Evolutionary conservation across 2,797 vertebrate species (phyloP), one percentile per base, ranked within the genome.

Genomic region (Leuciscus waleckii): DNA sequence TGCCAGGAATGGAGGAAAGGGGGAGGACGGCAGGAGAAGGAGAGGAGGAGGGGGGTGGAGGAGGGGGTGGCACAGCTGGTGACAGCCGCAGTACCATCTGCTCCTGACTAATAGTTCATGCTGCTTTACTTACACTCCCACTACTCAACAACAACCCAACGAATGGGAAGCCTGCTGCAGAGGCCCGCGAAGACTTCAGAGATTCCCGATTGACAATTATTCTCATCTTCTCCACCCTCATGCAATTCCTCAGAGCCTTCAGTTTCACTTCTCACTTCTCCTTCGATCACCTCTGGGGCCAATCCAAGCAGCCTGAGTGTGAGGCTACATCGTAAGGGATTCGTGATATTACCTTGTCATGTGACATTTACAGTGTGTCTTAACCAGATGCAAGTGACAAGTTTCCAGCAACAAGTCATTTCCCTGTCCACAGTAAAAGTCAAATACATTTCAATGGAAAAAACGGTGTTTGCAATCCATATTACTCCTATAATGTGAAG

Each of bases 61-160:
- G 88, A 90, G 83, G 85, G 86, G 90, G 90, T 93, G 94, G 92
- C 96, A 97, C 97, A 98, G 97, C 97, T 98, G 98, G 96, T 94
- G 94, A 96, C 96, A 97, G 96, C 96, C 96, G 91, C 93, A 92
- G 93, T 93, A 94, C 96, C 98, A 98, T 97, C 98, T 98, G 98
- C 96, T 97, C 93, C 92, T 90, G 92, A 94, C 95, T 96, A 92
- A 94, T 95, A 95, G 94, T 94, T 94, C 93, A 92, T 92, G 93
- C 95, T 95, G 92, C 93, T 95, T 95, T 93, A 95, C 95, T 95
- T 94, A 93, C 95, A 94, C 94, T 95, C 95, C 92, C 92, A 94
- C 88, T 89, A 93, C 87, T 92, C 75, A 69, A 65, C 91, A 92
- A 83, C 90, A 89, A 87, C 87, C 85, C 85, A 86, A 91, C 70